phyloP scores from a whole-genome alignment of 2,113 vertebrate species.

The Riparia riparia region DNA sequence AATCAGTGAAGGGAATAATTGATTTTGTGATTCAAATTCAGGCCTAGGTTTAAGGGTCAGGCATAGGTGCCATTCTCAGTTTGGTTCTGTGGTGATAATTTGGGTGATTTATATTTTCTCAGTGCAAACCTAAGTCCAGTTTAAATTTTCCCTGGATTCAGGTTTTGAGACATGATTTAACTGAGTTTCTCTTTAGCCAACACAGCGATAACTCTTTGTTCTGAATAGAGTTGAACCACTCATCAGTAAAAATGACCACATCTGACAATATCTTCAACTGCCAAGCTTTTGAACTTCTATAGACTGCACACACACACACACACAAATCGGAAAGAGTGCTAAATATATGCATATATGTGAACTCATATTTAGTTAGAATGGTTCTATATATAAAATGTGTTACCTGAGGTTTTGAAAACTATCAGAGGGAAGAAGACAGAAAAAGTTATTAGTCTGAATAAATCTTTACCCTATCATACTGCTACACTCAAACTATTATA shows the following conservation, averaged over 20 bases:
- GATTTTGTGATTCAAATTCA: neutral
- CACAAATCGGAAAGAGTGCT: neutral
- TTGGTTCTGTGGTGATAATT: neutral
- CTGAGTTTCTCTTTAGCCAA: neutral
- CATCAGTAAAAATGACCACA: neutral
- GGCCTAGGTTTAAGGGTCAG: neutral
- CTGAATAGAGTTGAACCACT: neutral
- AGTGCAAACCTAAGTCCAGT: neutral
- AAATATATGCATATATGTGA: neutral
- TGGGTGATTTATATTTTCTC: neutral
- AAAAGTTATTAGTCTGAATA: neutral
- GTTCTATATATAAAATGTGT: neutral
- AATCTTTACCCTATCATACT: neutral
- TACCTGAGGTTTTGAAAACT: neutral
- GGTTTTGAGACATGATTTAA: neutral
- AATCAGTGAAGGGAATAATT: neutral
- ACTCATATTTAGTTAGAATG: neutral
- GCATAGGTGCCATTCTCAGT: neutral
- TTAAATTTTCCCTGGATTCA: neutral
- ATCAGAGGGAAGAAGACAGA: neutral
- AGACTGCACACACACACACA: no score
- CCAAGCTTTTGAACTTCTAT: neutral
- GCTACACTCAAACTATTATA: neutral
- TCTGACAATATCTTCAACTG: neutral
- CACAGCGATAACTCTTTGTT: neutral